phyloP scores from a whole-genome alignment of 2,113 vertebrate species.

The Eupsittula cactorum region DNA sequence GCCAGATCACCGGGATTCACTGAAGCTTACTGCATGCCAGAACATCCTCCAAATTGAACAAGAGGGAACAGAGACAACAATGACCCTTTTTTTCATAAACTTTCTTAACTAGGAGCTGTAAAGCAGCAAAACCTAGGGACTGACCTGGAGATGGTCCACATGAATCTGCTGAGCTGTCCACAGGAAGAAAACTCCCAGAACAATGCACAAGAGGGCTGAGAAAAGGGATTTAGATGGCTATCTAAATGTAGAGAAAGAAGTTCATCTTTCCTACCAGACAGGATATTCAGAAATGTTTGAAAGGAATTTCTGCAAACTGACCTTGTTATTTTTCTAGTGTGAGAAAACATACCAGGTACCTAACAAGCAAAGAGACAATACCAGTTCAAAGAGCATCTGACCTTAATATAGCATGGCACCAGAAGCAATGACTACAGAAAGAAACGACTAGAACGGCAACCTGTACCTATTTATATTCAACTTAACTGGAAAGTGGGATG shows the following conservation, averaged over 20 bases:
- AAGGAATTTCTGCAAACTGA: slow-evolving; percentile 32
- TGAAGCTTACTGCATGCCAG: slow-evolving; percentile 70
- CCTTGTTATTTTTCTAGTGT: neutral
- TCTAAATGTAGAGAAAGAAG: neutral
- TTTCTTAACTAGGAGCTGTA: slow-evolving; percentile 51
- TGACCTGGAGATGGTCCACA: slow-evolving; percentile 62
- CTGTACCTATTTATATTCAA: slow-evolving; percentile 3
- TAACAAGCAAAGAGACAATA: neutral
- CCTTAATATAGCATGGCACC: neutral
- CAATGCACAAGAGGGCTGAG: slow-evolving; percentile 59
- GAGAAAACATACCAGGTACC: neutral
- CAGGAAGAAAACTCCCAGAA: slow-evolving; percentile 59
- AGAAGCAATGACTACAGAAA: neutral
- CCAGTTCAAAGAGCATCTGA: neutral
- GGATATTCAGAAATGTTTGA: neutral
- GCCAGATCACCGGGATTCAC: slow-evolving; percentile 72
- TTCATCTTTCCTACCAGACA: neutral
- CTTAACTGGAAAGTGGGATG: neutral
- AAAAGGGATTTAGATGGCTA: slow-evolving; percentile 25
- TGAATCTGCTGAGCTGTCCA: slow-evolving; percentile 54
- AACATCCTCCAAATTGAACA: slow-evolving; percentile 77
- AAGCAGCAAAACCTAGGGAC: slow-evolving; percentile 47
- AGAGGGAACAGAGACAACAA: slow-evolving; percentile 72
- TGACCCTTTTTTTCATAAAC: slow-evolving; percentile 64
- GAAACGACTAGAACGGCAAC: neutral